A percentile compares a stretch with the other conserved stretches of the same genome.
phyloP scores from a whole-genome alignment of 2,888 invertebrate species.

The Eumacrocentrus americanus region DNA sequence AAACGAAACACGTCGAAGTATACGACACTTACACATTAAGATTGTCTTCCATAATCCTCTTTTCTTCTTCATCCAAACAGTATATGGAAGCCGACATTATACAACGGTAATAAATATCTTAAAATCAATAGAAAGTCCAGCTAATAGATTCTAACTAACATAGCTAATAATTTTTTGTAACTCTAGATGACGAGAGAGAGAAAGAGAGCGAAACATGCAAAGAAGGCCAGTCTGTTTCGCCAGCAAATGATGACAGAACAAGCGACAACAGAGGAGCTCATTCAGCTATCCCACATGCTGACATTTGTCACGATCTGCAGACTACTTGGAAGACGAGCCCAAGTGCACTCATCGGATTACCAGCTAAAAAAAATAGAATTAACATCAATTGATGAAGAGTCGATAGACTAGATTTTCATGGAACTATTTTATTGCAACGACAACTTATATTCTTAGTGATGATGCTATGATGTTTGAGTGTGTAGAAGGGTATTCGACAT shows the following conservation, averaged over 20 bases:
- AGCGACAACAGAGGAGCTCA: slow-evolving; percentile 36
- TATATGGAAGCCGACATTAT: not conserved
- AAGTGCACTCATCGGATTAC: not conserved
- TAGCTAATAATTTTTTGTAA: too few relatives aligned
- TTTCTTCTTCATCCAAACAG: slow-evolving; percentile 9
- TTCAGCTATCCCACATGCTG: slow-evolving; percentile 27
- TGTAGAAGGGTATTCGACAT: not conserved
- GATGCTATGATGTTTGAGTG: too few relatives aligned
- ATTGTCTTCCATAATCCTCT: slow-evolving; percentile 11
- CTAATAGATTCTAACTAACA: too few relatives aligned
- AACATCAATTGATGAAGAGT: too few relatives aligned
- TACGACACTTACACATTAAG: slow-evolving; percentile 8
- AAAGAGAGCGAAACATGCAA: not conserved
- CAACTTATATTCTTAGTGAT: too few relatives aligned
- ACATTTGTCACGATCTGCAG: slow-evolving; percentile 19
- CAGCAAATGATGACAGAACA: slow-evolving; percentile 20
- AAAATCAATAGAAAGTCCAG: too few relatives aligned
- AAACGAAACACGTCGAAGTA: not conserved
- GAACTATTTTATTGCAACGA: too few relatives aligned
- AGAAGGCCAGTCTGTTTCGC: slow-evolving; percentile 10
- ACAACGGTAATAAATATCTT: slow-evolving; percentile 1
- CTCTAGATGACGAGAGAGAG: too few relatives aligned
- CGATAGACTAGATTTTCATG: too few relatives aligned
- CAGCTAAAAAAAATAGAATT: slow-evolving; percentile 5
- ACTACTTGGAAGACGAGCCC: slow-evolving; percentile 5